Base-by-base conservation (phyloP, 2,113 vertebrate species). In the Heterotis niloticus region DNA sequence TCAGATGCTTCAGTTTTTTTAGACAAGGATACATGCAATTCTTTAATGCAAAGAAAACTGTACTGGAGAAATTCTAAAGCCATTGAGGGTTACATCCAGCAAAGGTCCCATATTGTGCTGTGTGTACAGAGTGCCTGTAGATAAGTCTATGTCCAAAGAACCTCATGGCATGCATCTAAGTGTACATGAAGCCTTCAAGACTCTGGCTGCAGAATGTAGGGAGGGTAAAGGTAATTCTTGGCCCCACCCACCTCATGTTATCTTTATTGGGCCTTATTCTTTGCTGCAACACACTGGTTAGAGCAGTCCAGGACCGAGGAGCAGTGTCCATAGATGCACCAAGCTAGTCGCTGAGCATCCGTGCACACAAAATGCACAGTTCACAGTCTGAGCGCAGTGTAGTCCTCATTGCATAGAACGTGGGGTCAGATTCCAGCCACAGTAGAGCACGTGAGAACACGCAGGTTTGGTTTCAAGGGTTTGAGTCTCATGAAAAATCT, bases 161-260 rank as follows among this genome's bases (percentile, higher is more conserved):
- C 34, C 34, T 44, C 2, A 7, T 44, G 34, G 3, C 34, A 44
- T 44, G 7, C 34, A 44, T 44, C 64, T 20, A 77, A 26, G 13
- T 77, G 52, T 52, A 29, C 75, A 64, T n/a, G 51, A 10, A 79
- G 34, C 29, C 51, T 65, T 79, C 74, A 65, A 74, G 83, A 80
- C 79, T 75, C 12, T 60, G 28, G 16, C 78, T 59, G 57, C 57
- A 59, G 59, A 62, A 4, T 44, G 7, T 44, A 44, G 20, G 14
- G 2, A 62, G 13, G 59, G 59, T 20, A 17, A 62, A 62, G 20
- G 59, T 62, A 14, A 62, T 14, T 2, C 59, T 17, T 3, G 57
- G 11, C 14, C 20, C 13, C 59, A 14, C 11, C 59, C 59, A 62
- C 59, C 2, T 44, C 3, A 44, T 44, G 34, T 62, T 2, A 62